Evolutionary conservation across 1,140 invertebrate species (phyloP).

Genomic region (Drosophila baimaii): DNA sequence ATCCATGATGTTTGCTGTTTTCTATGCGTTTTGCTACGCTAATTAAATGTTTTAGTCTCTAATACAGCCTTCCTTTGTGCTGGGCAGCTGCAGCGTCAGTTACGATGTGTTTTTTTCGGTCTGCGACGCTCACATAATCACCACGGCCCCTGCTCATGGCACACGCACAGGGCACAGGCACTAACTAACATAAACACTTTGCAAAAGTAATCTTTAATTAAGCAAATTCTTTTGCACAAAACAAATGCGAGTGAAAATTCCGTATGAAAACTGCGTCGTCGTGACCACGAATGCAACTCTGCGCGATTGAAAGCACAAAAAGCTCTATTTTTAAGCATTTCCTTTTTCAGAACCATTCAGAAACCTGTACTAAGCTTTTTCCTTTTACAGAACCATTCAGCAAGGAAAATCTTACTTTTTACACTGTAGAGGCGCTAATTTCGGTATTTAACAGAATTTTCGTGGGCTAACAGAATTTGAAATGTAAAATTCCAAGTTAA

Average conservation of each 20-base stretch:
- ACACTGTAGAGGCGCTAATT: no score
- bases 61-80: slow-evolving; percentile 36
- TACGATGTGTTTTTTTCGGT: slow-evolving; percentile 31
- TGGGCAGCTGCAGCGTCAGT: slow-evolving; percentile 36
- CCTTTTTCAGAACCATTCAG: no score
- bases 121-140: slow-evolving; percentile 44
- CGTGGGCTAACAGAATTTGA: no score
- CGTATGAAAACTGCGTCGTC: slow-evolving; percentile 47
- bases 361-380: no score
- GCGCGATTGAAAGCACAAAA: no score
- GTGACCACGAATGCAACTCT: no score
- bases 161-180: slow-evolving; percentile 39
- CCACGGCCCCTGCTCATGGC: slow-evolving; percentile 50
- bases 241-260: slow-evolving; percentile 44
- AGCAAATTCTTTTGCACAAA: slow-evolving; percentile 67
- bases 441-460: no score
- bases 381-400: no score
- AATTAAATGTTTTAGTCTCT: slow-evolving; percentile 32
- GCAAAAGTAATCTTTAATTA: slow-evolving; percentile 8
- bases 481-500: no score
- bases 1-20: slow-evolving; percentile 64
- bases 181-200: slow-evolving; percentile 13
- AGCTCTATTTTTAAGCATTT: no score
- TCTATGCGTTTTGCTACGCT: slow-evolving; percentile 4
- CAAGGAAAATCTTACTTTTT: no score